Evolutionary conservation across 2,797 vertebrate genomes (phyloP), one percentile per base, ranked within the genome.

Genomic region (Xerus rutilus): DNA sequence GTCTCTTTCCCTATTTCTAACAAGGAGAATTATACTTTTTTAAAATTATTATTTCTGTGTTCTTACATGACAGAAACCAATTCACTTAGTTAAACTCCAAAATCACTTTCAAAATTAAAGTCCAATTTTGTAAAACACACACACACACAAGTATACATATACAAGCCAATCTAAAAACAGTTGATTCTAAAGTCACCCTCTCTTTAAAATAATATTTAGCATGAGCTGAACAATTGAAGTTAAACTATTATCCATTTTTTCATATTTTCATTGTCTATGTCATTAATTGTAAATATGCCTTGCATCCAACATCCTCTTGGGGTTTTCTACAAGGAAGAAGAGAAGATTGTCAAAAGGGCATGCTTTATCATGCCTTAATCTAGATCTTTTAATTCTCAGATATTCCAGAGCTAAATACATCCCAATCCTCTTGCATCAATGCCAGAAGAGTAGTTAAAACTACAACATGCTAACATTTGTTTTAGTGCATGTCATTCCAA

Each of bases 311-410:
- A 73, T 73, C 7, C 0, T 85, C 13, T 82, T 64, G 4, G 47
- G 21, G 3, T 54, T 81, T 10, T 21, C 72, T 49, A 23, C 54
- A 89, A 10, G 54, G 43, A 88, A 81, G 20, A 76, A 84, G 28
- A 54, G 0, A 6, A 52, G 17, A n/a, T 45, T 69, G 0, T 72
- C 1, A n/a, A 47, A 2, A 47, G 2, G 1, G 4, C 14, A 25
- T 20, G 3, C 1, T 79, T 92, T 77, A 32, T 15, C 1, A 15
- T 20, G 1, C 0, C 8, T 83, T 18, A 54, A 57, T 23, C 0
- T 1, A 28, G 49, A n/a, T 9, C 4, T 65, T 11, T 82, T 17
- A 47, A 14, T 74, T 67, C 4, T n/a, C 54, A 25, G 25, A 6
- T 5, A 73, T 81, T 2, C 2, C 30, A 4, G 32, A 89, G 9